Conservation (phyloP, 2,888 invertebrate genomes). For the Aphidoletes aphidimyza region DNA sequence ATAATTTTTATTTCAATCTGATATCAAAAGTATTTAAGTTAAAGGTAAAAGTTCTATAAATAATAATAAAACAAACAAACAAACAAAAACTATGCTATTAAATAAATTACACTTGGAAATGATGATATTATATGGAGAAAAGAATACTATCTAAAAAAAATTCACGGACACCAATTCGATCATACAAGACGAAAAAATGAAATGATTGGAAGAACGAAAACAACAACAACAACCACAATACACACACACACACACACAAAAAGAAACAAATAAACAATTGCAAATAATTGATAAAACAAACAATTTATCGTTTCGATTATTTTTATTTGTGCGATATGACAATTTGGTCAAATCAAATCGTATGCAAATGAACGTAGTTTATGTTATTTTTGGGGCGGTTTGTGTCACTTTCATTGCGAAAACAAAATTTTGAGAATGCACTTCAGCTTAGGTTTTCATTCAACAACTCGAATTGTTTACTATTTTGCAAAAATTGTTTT, state of each 20-base stretch:
- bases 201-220: background rate
- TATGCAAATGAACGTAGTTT: too few species aligned
- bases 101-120: background rate
- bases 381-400: too few species aligned
- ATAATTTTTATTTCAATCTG: background rate
- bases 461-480: too few species aligned
- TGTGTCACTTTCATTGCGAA: too few species aligned
- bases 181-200: background rate
- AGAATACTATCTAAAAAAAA: background rate
- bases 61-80: too few species aligned
- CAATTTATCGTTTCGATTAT: background rate
- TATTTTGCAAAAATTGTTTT: too few species aligned
- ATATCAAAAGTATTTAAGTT: conserved; percentile 31
- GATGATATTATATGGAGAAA: background rate
- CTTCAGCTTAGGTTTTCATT: too few species aligned
- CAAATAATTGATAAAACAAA: conserved; percentile 31
- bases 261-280: conserved; percentile 50
- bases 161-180: background rate
- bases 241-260: background rate
- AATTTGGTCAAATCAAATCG: conserved; percentile 1
- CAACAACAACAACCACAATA: background rate
- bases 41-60: background rate
- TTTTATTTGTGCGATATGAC: background rate
- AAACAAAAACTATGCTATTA: too few species aligned
- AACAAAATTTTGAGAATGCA: too few species aligned